Percentiles rank a stretch among this genome's conserved stretches.
phyloP scores from a whole-genome alignment of 2,888 invertebrate species.

The Chrysodeixis includens region DNA sequence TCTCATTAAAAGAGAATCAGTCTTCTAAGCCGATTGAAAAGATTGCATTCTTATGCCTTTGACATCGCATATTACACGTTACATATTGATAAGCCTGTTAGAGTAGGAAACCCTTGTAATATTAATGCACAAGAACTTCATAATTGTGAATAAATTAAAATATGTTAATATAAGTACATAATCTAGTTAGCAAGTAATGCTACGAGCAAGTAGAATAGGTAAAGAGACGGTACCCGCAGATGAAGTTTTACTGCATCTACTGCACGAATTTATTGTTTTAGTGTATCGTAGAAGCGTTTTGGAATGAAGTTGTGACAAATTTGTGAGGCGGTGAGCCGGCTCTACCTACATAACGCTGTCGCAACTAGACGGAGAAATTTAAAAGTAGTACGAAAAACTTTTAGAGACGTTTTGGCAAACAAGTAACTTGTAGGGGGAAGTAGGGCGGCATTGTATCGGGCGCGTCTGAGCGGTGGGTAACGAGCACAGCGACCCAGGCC shows the following conservation, averaged over 20 bases:
- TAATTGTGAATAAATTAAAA: not conserved
- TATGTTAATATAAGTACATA: not conserved
- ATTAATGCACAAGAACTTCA: not conserved
- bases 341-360: constrained; percentile 51
- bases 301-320: constrained; percentile 52
- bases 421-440: constrained; percentile 59
- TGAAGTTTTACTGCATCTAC: constrained; percentile 40
- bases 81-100: constrained; percentile 15
- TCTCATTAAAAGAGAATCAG: too few species aligned
- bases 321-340: constrained; percentile 49
- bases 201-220: constrained; percentile 17
- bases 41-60: not conserved
- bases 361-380: constrained; percentile 53
- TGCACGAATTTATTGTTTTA: constrained; percentile 38
- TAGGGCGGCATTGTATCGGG: constrained; percentile 49
- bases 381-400: constrained; percentile 61
- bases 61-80: too few species aligned
- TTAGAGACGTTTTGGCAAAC: constrained; percentile 68
- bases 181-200: constrained; percentile 9
- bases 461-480: constrained; percentile 30
- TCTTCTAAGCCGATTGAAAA: constrained; percentile 2
- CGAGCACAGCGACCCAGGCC: constrained; percentile 17
- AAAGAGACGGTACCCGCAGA: constrained; percentile 14
- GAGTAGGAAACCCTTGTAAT: constrained; percentile 18
- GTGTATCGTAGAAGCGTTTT: constrained; percentile 40